Evolutionary conservation across 53 echinoderm and acorn worm genomes (phyloP).

Genomic region (Luidia sarsii): DNA sequence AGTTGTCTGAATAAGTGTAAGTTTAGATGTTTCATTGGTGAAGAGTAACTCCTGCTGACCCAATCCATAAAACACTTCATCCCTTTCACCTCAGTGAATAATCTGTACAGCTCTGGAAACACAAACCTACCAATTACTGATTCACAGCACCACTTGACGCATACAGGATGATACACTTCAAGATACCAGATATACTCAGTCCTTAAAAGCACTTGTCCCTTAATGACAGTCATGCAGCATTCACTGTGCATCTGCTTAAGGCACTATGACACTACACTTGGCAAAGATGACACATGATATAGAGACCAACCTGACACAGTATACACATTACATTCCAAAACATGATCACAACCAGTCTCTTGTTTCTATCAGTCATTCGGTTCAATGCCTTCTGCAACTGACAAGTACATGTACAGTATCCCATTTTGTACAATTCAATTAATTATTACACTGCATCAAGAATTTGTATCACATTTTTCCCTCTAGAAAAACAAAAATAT

Average conservation of each 20-base stretch:
- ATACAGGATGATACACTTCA: slow-evolving; percentile 33
- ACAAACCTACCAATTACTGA: slow-evolving; percentile 33
- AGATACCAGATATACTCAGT: slow-evolving; percentile 21
- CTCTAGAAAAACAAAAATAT: not conserved
- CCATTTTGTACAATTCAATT: slow-evolving; percentile 15
- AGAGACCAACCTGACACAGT: slow-evolving; percentile 22
- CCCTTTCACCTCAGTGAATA: not conserved
- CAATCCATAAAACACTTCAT: slow-evolving; percentile 48
- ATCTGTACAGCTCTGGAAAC: slow-evolving; percentile 5
- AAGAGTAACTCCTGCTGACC: not conserved
- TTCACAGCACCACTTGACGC: slow-evolving; percentile 45
- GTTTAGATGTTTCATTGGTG: not conserved
- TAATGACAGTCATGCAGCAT: slow-evolving; percentile 34
- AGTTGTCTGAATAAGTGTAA: slow-evolving; percentile 32
- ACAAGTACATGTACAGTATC: slow-evolving; percentile 4
- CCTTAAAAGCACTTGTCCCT: too few relatives aligned
- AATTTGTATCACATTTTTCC: slow-evolving; percentile 34
- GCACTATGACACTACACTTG: not conserved
- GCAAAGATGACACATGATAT: slow-evolving; percentile 49
- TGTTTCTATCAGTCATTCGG: slow-evolving; percentile 30
- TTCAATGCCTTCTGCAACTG: slow-evolving; percentile 24
- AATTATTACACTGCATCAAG: slow-evolving; percentile 23
- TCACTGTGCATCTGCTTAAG: slow-evolving; percentile 29
- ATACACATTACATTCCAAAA: slow-evolving; percentile 48
- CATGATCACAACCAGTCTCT: slow-evolving; percentile 52